Evolutionary conservation across 2,888 invertebrate genomes (phyloP).

Genomic region (Temnothorax rugatulus): DNA sequence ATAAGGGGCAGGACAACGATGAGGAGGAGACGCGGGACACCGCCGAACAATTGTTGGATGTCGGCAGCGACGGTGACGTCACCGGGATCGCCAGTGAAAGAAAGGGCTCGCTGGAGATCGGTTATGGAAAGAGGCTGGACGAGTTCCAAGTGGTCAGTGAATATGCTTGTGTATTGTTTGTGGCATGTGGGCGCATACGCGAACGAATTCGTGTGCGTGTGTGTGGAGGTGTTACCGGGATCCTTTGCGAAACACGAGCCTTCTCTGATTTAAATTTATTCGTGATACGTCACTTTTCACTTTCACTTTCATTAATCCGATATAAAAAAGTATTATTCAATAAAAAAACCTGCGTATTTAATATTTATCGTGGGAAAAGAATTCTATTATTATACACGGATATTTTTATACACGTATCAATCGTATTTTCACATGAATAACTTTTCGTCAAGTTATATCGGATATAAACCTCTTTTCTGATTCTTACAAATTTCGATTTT

Average conservation of each 20-base stretch:
- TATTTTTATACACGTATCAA: not conserved
- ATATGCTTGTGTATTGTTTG: conserved; percentile 30
- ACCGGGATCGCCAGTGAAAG: conserved; percentile 66
- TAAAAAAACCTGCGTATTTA: not conserved
- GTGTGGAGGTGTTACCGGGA: conserved; percentile 18
- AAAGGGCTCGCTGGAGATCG: conserved; percentile 62
- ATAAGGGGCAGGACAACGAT: conserved; percentile 34
- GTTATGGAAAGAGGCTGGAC: conserved; percentile 71
- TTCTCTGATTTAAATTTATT: conserved; percentile 10
- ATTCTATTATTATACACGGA: not conserved
- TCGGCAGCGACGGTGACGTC: conserved; percentile 67
- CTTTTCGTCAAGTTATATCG: not conserved
- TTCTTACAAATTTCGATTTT: not conserved
- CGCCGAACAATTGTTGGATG: conserved; percentile 51
- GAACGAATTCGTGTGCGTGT: not conserved
- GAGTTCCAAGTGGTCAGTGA: conserved; percentile 79
- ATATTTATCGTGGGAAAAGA: not conserved
- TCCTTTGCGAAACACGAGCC: conserved; percentile 35
- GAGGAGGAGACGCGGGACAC: conserved; percentile 43
- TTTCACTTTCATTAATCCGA: conserved; percentile 4
- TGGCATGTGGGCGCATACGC: conserved; percentile 17
- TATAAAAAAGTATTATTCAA: not conserved
- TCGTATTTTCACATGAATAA: not conserved
- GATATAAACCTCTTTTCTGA: not conserved
- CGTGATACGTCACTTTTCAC: not conserved